Percentiles rank a stretch among this genome's conserved stretches.
Evolutionary conservation across 2,113 vertebrate species (phyloP).

Genomic region (Choloepus hoffmanni): DNA sequence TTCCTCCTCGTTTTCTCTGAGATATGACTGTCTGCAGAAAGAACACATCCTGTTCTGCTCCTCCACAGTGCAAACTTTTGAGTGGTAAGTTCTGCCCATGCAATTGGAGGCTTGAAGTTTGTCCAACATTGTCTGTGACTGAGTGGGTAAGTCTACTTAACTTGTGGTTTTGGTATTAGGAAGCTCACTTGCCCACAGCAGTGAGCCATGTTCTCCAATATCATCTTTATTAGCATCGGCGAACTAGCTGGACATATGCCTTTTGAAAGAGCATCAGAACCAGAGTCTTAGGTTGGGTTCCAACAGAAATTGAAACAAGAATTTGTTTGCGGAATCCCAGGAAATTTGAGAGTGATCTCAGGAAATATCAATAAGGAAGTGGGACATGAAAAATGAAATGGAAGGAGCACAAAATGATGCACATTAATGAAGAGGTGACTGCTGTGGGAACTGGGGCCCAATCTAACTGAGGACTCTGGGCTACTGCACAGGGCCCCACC

Average conservation of each 20-base stretch:
- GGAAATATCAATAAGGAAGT: not conserved
- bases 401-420: not conserved
- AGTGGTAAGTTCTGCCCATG: not conserved
- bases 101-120: not conserved
- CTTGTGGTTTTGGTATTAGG: not conserved
- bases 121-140: not conserved
- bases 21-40: not conserved
- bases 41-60: constrained; percentile 14
- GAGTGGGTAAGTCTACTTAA: not conserved
- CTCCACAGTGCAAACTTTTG: not conserved
- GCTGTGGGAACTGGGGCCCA: not conserved
- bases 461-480: not conserved
- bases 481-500: not conserved
- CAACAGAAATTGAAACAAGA: not conserved
- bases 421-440: not conserved
- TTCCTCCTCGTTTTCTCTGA: not conserved
- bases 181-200: not conserved
- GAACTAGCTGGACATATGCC: not conserved
- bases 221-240: not conserved
- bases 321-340: not conserved
- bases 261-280: not conserved
- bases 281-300: not conserved
- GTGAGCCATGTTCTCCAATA: not conserved
- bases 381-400: not conserved
- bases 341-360: not conserved